Percentiles rank a stretch among this genome's conserved stretches.
Conservation (phyloP, 64 coral and sea anemone genomes). For the Pocillopora damicornis region DNA sequence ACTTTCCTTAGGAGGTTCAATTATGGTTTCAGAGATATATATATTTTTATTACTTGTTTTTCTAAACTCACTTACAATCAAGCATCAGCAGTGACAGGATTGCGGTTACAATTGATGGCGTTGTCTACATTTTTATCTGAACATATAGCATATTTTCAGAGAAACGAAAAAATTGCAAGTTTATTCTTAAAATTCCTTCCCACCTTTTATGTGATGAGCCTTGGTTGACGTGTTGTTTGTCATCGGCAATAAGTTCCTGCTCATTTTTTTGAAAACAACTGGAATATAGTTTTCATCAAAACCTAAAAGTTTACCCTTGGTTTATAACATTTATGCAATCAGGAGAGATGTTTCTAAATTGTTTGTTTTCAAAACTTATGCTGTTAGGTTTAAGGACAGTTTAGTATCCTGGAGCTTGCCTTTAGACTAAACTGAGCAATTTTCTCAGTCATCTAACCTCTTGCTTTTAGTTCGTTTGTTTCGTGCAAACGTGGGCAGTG, state of each 20-base stretch:
- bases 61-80: background rate
- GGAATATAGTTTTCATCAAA: background rate
- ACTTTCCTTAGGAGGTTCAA: slow-evolving; percentile 28
- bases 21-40: slow-evolving; percentile 15
- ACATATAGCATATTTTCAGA: background rate
- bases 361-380: slow-evolving; percentile 24
- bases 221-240: background rate
- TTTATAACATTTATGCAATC: slow-evolving; percentile 27
- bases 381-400: background rate
- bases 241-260: background rate
- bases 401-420: background rate
- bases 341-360: slow-evolving; percentile 5
- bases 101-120: background rate
- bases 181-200: background rate
- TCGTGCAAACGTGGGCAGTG: background rate
- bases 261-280: background rate
- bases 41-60: slow-evolving; percentile 25
- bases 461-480: background rate
- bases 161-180: too few species aligned
- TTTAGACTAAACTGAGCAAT: background rate
- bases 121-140: background rate
- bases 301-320: slow-evolving; percentile 3
- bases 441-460: background rate
- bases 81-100: background rate
- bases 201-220: background rate